phyloP scores from a whole-genome alignment of 2,113 vertebrate species.

The Dascyllus trimaculatus region DNA sequence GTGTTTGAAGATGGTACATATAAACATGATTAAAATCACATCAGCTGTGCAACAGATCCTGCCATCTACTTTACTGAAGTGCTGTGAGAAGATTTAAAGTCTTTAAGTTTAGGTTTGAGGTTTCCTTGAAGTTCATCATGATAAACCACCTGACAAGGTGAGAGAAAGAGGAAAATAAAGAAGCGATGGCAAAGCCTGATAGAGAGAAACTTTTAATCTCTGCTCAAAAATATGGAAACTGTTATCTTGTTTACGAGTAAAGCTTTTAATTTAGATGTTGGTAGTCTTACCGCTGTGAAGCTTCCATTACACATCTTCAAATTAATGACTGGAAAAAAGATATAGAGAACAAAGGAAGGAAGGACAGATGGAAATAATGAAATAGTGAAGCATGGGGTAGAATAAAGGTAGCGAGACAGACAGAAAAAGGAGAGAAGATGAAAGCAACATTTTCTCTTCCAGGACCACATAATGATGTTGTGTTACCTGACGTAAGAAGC shows the following conservation, averaged over 20 bases:
- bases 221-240: neutral
- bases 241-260: conserved; percentile 4
- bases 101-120: neutral
- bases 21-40: neutral
- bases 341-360: neutral
- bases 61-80: neutral
- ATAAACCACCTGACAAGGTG: neutral
- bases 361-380: conserved; percentile 10
- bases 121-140: neutral
- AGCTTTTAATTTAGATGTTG: conserved; percentile 18
- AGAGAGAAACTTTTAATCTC: neutral
- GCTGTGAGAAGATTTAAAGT: neutral
- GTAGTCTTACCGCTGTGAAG: neutral
- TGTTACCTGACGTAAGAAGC: neutral
- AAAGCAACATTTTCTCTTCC: conserved; percentile 16
- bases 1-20: neutral
- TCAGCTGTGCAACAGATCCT: neutral
- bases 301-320: conserved; percentile 10
- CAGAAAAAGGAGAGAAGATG: neutral
- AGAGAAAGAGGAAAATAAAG: neutral
- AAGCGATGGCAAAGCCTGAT: neutral
- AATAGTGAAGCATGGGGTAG: neutral
- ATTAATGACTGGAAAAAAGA: conserved; percentile 13
- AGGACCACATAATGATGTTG: conserved; percentile 4
- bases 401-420: neutral